Evolutionary conservation across 2,888 invertebrate genomes (phyloP).

Genomic region (Melinaea marsaeus): DNA sequence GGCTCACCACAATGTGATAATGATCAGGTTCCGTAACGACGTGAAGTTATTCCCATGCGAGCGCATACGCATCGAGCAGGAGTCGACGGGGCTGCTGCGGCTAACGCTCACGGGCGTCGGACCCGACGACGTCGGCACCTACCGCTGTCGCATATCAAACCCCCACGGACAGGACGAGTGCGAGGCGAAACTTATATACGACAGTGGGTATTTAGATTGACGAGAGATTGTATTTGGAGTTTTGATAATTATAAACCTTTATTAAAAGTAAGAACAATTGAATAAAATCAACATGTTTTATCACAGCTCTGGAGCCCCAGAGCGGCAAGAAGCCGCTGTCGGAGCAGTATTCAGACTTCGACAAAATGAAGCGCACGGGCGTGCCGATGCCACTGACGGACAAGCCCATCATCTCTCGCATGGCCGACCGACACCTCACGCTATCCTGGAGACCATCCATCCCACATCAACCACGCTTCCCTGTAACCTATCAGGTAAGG

Average conservation of each 20-base stretch:
- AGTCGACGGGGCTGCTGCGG: conserved; percentile 88
- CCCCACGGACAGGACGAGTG: conserved; percentile 90
- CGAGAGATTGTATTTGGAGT: too few species aligned
- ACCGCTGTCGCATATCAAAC: conserved; percentile 89
- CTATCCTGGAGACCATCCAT: conserved; percentile 97
- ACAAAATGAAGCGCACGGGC: conserved; percentile 88
- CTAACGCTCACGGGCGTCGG: conserved; percentile 88
- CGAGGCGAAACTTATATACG: conserved; percentile 87
- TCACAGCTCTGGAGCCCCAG: conserved; percentile 81
- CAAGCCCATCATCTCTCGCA: conserved; percentile 93
- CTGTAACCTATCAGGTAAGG: conserved; percentile 92
- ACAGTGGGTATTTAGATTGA: conserved; percentile 77
- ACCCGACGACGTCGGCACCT: conserved; percentile 89
- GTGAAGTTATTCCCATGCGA: conserved; percentile 88
- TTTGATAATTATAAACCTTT: too few species aligned
- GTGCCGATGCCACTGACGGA: conserved; percentile 93
- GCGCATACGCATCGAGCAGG: conserved; percentile 88
- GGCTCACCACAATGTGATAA: too few species aligned
- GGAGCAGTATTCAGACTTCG: conserved; percentile 90
- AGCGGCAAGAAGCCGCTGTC: conserved; percentile 80
- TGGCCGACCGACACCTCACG: conserved; percentile 92
- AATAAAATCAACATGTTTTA: neutral
- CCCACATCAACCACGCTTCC: conserved; percentile 89
- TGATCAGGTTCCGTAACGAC: conserved; percentile 82
- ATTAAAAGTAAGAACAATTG: too few species aligned